A percentile compares a stretch with the other conserved stretches of the same genome.
Evolutionary conservation across 2,888 invertebrate genomes (phyloP).

Genomic region (Odontothrips loti): DNA sequence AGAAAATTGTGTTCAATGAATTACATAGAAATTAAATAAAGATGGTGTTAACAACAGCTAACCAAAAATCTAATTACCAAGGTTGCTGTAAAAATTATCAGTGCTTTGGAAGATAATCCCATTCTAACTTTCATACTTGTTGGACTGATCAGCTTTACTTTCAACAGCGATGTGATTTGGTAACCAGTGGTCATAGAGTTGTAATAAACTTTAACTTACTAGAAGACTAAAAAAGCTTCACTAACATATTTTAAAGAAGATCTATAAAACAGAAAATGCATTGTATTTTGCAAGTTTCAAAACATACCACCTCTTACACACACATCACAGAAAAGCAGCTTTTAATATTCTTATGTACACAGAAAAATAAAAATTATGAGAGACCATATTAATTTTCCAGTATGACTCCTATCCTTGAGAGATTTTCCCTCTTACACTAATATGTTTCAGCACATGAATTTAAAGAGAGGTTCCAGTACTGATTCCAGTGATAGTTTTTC

Average conservation of each 20-base stretch:
- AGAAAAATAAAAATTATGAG: background rate
- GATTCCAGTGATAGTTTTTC: too few species aligned
- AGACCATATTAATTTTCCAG: background rate
- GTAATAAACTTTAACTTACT: constrained; percentile 15
- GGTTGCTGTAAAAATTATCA: too few species aligned
- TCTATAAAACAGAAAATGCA: constrained; percentile 22
- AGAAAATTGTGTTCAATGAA: too few species aligned
- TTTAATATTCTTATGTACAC: background rate
- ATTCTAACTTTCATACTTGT: too few species aligned
- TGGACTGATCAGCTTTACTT: background rate
- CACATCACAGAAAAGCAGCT: constrained; percentile 24
- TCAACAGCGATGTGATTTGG: background rate
- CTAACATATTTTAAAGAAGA: constrained; percentile 11
- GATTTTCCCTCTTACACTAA: background rate
- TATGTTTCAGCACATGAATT: too few species aligned
- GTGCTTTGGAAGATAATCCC: too few species aligned
- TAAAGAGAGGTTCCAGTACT: background rate
- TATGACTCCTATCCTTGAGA: background rate
- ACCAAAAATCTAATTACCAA: too few species aligned
- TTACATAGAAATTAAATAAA: too few species aligned
- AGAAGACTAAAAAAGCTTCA: constrained; percentile 2
- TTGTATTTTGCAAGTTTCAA: constrained; percentile 7
- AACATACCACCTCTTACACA: constrained; percentile 6
- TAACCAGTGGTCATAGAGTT: constrained; percentile 24
- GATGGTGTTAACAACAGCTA: too few species aligned